Percentiles rank a stretch among this genome's conserved stretches.
Conservation (phyloP, 1,140 invertebrate species). For the Heliconius hermathena region DNA sequence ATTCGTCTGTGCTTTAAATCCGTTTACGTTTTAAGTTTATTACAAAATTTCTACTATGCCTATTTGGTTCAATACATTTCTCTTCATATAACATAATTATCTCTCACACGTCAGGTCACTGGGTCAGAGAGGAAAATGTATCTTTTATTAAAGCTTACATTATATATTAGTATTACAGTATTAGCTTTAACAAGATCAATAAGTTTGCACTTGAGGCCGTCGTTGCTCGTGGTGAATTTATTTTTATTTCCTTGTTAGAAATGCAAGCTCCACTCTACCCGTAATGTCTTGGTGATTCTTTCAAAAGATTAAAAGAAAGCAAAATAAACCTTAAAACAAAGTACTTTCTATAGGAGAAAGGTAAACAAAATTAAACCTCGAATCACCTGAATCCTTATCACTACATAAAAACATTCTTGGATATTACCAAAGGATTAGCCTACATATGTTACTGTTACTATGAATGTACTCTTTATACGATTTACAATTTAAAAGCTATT, state of each 20-base stretch:
- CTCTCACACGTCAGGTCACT: neutral
- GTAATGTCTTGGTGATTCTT: too few species aligned
- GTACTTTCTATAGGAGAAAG: too few species aligned
- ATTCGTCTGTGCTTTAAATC: neutral
- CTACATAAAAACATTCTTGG: neutral
- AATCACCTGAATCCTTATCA: too few species aligned
- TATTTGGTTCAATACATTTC: neutral
- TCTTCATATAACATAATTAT: neutral
- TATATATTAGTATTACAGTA: neutral
- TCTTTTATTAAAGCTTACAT: neutral
- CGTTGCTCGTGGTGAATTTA: too few species aligned
- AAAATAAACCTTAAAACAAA: too few species aligned
- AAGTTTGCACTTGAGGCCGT: too few species aligned
- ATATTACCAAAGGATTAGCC: neutral
- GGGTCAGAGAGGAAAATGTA: neutral
- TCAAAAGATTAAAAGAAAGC: too few species aligned
- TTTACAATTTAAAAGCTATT: neutral
- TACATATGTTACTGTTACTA: neutral
- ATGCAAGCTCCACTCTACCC: too few species aligned
- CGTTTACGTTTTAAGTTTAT: neutral
- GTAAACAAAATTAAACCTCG: too few species aligned
- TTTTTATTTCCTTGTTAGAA: too few species aligned
- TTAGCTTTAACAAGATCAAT: neutral
- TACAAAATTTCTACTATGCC: neutral
- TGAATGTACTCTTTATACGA: too few species aligned